phyloP scores from a whole-genome alignment of 2,888 invertebrate species.

The Brachycybe producta region DNA sequence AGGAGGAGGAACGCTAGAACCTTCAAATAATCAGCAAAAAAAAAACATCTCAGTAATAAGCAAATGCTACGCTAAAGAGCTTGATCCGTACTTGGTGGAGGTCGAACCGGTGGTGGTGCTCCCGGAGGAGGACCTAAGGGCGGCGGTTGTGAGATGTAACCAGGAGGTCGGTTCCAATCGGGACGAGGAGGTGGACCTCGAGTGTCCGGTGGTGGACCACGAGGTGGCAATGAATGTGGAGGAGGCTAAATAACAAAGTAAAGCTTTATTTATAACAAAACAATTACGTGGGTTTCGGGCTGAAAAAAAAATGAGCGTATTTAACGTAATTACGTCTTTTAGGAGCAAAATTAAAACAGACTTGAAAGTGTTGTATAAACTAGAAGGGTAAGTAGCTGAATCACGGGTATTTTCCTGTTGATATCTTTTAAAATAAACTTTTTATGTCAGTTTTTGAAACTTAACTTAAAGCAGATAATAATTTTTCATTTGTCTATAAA shows the following conservation, averaged over 20 bases:
- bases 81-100: conserved; percentile 22
- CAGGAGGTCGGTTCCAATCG: conserved; percentile 61
- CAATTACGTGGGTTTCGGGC: no score
- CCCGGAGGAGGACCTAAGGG: conserved; percentile 20
- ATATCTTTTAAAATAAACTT: no score
- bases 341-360: no score
- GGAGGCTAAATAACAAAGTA: conserved; percentile 20
- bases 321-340: neutral
- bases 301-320: no score
- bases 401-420: no score
- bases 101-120: conserved; percentile 19
- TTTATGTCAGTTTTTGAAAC: no score
- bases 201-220: conserved; percentile 35
- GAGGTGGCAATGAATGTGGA: conserved; percentile 22
- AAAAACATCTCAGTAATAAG: no score
- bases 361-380: no score
- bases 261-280: neutral
- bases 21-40: neutral
- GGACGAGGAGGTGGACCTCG: conserved; percentile 47
- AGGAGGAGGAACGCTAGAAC: conserved; percentile 9
- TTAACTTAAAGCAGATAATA: neutral
- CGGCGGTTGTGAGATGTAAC: conserved; percentile 23
- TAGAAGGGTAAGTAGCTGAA: no score
- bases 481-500: no score
- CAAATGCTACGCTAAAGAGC: neutral